Evolutionary conservation across 2,888 invertebrate genomes (phyloP), one percentile per base, ranked within the genome.

Genomic region (Acrobasis suavella): DNA sequence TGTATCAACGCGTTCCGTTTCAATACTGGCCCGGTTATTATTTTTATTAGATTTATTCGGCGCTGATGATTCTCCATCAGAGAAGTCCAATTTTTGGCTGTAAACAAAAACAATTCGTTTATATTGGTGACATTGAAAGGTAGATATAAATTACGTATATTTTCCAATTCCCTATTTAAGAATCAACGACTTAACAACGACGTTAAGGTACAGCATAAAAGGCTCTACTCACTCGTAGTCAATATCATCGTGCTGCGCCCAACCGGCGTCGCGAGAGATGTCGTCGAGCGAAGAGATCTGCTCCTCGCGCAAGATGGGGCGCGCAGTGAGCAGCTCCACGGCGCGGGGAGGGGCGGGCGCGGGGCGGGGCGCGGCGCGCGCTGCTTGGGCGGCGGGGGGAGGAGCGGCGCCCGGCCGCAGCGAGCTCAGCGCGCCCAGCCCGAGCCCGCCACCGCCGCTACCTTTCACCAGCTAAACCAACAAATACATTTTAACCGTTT

Each of bases 221-320:
- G 7, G n/a, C 39, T 16, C 15, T 42, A 85, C 93, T 90, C 73
- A 94, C 95, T 97, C 97, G 83, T 98, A 98, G 89, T 98, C 98
- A 81, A 98, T 97, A 83, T 98, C 98, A 81, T 97, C 97, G 77
- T 97, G 96, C 72, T 96, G 96, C 64, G 97, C 96, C 98, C 98
- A 98, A 68, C 98, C 98, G 77, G 96, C 96, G 80, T 97, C 96
- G 75, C 96, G 95, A 54, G 96, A 95, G 72, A 98, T 96, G 81
- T 98, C 96, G 87, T 98, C 98, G 93, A 98, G 96, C 65, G 97
- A 96, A 77, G 96, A 97, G 75, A 98, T 94, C 86, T 98, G 98
- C 83, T 98, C 98, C 81, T 98, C 98, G 74, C 97, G 96, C 73
- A 98, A 97, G 70, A 98, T 98, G 66, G 98, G 97, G 62, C 96